Evolutionary conservation across 1,140 invertebrate species (phyloP).

Genomic region (Drosophila kepulauana): DNA sequence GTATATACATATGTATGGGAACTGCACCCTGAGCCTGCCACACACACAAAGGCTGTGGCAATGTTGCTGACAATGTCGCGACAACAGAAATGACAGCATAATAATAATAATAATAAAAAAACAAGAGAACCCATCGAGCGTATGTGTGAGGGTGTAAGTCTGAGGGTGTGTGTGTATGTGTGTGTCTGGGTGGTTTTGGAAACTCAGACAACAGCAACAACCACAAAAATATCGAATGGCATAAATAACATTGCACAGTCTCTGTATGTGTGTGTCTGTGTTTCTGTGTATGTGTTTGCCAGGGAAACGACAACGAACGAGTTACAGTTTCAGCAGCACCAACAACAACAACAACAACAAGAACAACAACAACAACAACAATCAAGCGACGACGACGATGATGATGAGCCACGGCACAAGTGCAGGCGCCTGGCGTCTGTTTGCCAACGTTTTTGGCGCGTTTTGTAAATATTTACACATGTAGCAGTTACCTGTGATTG

Average conservation of each 20-base stretch:
- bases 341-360: slow-evolving; percentile 26
- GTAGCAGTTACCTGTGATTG: slow-evolving; percentile 82
- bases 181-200: slow-evolving; percentile 2
- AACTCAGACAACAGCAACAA: slow-evolving; percentile 60
- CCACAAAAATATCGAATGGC: slow-evolving; percentile 74
- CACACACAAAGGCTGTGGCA: slow-evolving; percentile 38
- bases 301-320: slow-evolving; percentile 45
- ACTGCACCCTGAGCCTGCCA: slow-evolving; percentile 9
- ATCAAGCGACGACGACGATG: slow-evolving; percentile 3
- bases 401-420: slow-evolving; percentile 57
- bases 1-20: background rate
- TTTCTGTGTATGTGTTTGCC: slow-evolving; percentile 5
- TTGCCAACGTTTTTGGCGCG: slow-evolving; percentile 77
- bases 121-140: slow-evolving; percentile 26
- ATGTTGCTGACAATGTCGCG: slow-evolving; percentile 76
- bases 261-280: slow-evolving; percentile 22
- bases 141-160: background rate
- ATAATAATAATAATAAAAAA: slow-evolving; percentile 78
- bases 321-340: slow-evolving; percentile 52
- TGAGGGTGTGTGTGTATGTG: slow-evolving; percentile 4
- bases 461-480: slow-evolving; percentile 84
- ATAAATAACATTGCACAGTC: slow-evolving; percentile 69
- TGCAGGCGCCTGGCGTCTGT: slow-evolving; percentile 73
- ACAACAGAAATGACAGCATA: slow-evolving; percentile 80
- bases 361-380: slow-evolving; percentile 39